These are phyloP conservation scores for Hyphantria cunea DNA, from an alignment of 1,140 invertebrate species.

Conservation along the genomic window DNA sequence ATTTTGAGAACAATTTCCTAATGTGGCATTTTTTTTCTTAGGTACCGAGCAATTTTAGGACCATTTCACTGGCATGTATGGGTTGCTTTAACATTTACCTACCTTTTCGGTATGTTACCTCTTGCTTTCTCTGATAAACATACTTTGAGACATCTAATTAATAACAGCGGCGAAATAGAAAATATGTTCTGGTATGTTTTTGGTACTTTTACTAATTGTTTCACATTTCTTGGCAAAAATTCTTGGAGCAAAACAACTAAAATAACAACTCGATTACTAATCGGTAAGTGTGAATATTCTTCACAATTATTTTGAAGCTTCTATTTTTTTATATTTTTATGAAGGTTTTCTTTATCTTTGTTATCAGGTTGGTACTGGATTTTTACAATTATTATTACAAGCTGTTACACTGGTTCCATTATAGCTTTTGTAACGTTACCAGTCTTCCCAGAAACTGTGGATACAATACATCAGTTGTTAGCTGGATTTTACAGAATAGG, in stretches of 20 bases:
- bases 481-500: constrained; percentile 83
- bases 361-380: constrained; percentile 87
- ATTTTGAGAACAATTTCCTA: background rate
- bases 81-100: constrained; percentile 86
- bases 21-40: constrained; percentile 54
- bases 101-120: constrained; percentile 87
- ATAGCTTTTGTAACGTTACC: constrained; percentile 91
- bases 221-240: constrained; percentile 86
- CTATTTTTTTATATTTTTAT: constrained; percentile 6
- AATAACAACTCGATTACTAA: constrained; percentile 85
- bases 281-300: constrained; percentile 78
- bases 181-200: constrained; percentile 92
- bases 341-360: constrained; percentile 21
- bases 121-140: constrained; percentile 87
- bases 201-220: constrained; percentile 90
- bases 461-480: constrained; percentile 84
- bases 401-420: constrained; percentile 90
- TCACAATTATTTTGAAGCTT: constrained; percentile 16
- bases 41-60: constrained; percentile 90
- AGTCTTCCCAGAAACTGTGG: constrained; percentile 86
- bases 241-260: constrained; percentile 87
- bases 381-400: constrained; percentile 90
- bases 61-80: constrained; percentile 90
- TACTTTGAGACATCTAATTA: constrained; percentile 83
- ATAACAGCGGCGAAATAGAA: constrained; percentile 86